A percentile compares a stretch with the other conserved stretches of the same genome.
Conservation (phyloP, 2,888 invertebrate species). For the Branchipolynoe longqiensis region DNA sequence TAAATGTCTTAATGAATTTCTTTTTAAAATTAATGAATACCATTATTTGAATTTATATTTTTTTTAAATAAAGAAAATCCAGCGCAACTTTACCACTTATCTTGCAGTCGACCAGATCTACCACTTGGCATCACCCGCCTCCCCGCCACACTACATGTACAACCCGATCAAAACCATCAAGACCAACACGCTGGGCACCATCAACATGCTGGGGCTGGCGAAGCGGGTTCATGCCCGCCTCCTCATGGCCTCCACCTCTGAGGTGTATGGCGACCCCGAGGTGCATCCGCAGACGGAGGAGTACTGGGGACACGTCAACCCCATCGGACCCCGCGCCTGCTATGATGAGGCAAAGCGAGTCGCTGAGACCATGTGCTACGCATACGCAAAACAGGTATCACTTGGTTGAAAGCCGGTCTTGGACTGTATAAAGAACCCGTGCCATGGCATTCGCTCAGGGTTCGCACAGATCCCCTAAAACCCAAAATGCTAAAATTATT, state of each 20-base stretch:
- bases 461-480: no score
- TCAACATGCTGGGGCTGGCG: conserved; percentile 87
- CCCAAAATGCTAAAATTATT: no score
- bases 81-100: no score
- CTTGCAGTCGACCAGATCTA: conserved; percentile 90
- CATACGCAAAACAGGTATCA: conserved; percentile 93
- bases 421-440: no score
- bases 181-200: conserved; percentile 95
- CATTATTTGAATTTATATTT: no score
- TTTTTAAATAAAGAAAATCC: no score
- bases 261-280: conserved; percentile 99
- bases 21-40: no score
- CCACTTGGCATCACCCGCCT: conserved; percentile 98
- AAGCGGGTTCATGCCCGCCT: conserved; percentile 95
- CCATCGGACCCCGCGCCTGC: conserved; percentile 93
- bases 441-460: no score
- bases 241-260: conserved; percentile 98
- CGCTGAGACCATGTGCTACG: conserved; percentile 96
- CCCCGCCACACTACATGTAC: conserved; percentile 99
- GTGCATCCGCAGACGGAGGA: conserved; percentile 98
- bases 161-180: conserved; percentile 99
- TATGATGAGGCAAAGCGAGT: conserved; percentile 99
- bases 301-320: conserved; percentile 99
- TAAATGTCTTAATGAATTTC: no score
- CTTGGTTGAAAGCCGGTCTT: neutral